Base-by-base conservation (phyloP, 2,113 vertebrate genomes). In the Oreochromis aureus region DNA sequence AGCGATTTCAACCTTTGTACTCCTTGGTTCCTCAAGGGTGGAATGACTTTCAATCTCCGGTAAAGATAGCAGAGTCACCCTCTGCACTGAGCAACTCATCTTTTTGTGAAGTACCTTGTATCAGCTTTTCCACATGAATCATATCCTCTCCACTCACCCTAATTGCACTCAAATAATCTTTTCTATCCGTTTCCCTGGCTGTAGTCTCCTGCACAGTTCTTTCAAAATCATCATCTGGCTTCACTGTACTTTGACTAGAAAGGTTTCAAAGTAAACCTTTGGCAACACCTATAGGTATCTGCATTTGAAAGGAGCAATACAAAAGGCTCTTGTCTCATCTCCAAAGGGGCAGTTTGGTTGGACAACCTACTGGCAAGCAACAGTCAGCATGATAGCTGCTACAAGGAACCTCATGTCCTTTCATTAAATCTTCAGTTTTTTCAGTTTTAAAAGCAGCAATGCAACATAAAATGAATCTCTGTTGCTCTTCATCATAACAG, bases 401-500 rank as follows among this genome's bases (percentile, higher is more conserved):
- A 93, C 83, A 93, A 92, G 85, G 79, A 82, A 83, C 41, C 80
- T 86, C 83, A 84, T 94, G 89, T 93, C 58, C 82, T 84, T 81
- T 71, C n/a, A 39, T 89, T 85, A 90, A 2, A 6, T 71, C 86
- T 81, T 36, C 41, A 63, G 22, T 78, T 73, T 85, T 76, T 87
- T 76, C 53, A 83, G 51, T 84, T 82, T 18, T 39, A 84, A 76
- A 76, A 58, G 48, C 30, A 73, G 36, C 16, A 69, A 41, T 18
- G 61, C 13, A 51, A 46, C 39, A 63, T 19, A 53, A 32, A 46
- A 59, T 2, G 24, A 34, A 11, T 36, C 41, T 44, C 3, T 55
- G 44, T 7, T 81, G 69, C 46, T 79, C 53, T 30, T 82, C 76
- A 81, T 89, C 80, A 89, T 87, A 83, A 76, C 53, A 51, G 39